Percentiles rank a stretch among this genome's conserved stretches.
Conservation (phyloP, 2,797 vertebrate genomes). For the Gambelia wislizenii region DNA sequence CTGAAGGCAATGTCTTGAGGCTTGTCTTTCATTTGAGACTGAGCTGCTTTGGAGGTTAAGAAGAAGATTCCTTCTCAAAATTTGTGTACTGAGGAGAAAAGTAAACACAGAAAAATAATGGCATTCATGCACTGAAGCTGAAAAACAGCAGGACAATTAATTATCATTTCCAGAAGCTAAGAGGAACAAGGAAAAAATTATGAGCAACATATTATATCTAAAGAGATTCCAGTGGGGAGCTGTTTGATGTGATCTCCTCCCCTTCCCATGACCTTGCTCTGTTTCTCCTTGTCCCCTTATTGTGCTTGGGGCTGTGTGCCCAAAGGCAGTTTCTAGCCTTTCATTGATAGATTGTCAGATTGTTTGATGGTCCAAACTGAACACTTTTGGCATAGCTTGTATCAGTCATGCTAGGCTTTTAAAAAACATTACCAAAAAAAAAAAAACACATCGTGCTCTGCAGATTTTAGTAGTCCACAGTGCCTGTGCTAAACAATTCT, state of each 20-base stretch:
- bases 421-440: conserved; percentile 55
- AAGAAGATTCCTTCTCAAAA: conserved; percentile 10
- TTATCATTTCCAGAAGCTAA: not conserved
- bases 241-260: not conserved
- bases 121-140: not conserved
- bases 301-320: conserved; percentile 20
- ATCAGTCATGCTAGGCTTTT: conserved; percentile 73
- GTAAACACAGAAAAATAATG: not conserved
- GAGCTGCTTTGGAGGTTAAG: not conserved
- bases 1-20: not conserved
- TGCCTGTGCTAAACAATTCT: conserved; percentile 46
- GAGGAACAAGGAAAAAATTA: not conserved
- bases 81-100: not conserved
- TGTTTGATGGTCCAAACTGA: conserved; percentile 61
- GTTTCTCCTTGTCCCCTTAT: not conserved
- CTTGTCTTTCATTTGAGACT: not conserved
- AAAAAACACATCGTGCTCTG: conserved; percentile 5
- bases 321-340: conserved; percentile 38
- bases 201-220: not conserved
- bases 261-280: not conserved
- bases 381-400: conserved; percentile 67
- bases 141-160: not conserved
- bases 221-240: not conserved
- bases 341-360: conserved; percentile 48
- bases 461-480: conserved; percentile 59